These are phyloP conservation scores for Trinorchestia longiramus DNA, from an alignment of 1,140 invertebrate species.

Conservation along the genomic window DNA sequence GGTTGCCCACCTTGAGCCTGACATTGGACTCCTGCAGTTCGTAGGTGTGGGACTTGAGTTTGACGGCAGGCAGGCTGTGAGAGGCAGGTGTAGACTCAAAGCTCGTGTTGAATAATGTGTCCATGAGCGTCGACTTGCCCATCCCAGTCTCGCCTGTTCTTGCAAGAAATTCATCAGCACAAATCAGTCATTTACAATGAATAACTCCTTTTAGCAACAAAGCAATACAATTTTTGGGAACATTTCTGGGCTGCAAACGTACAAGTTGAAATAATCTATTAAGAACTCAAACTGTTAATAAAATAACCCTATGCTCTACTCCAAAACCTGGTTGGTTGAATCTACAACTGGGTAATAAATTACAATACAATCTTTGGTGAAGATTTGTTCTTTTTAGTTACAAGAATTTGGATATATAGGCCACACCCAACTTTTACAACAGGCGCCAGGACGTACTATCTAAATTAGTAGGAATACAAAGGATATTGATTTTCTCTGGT, in stretches of 20 bases:
- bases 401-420: too few species aligned
- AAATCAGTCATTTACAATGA: background rate
- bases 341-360: too few species aligned
- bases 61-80: conserved; percentile 92
- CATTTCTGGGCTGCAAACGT: background rate
- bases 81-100: conserved; percentile 93
- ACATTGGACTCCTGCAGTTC: conserved; percentile 98
- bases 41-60: conserved; percentile 96
- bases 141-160: conserved; percentile 92
- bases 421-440: too few species aligned
- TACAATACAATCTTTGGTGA: too few species aligned
- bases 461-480: too few species aligned
- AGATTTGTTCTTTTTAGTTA: too few species aligned
- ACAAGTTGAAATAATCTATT: background rate
- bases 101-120: conserved; percentile 98
- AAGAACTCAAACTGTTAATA: too few species aligned
- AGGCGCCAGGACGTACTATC: too few species aligned
- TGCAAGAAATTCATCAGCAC: background rate
- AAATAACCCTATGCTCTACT: too few species aligned
- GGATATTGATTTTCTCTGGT: too few species aligned
- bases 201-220: background rate
- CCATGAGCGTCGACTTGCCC: conserved; percentile 99
- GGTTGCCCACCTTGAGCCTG: conserved; percentile 82
- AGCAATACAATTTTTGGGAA: background rate
- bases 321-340: too few species aligned